Conservation (phyloP, 2,888 invertebrate species). For the Scaptomyza reducta region DNA sequence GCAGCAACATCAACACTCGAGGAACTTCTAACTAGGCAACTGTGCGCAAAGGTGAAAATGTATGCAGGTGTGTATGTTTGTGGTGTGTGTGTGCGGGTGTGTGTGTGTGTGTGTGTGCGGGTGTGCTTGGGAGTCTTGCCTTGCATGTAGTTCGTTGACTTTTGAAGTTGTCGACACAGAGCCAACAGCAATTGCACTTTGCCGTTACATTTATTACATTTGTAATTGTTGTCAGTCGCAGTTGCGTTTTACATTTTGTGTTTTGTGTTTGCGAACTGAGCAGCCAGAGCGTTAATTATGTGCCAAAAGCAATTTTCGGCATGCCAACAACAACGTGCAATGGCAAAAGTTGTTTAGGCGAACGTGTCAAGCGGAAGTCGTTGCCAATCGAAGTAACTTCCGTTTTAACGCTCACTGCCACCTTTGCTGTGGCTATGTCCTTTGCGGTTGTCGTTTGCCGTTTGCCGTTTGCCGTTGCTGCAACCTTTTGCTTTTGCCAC, state of each 20-base stretch:
- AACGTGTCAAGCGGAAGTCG: constrained; percentile 84
- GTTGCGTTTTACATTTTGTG: constrained; percentile 28
- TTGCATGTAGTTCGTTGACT: constrained; percentile 78
- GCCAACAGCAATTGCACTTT: constrained; percentile 65
- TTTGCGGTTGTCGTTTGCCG: constrained; percentile 8
- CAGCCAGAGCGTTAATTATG: constrained; percentile 68
- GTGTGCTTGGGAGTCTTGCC: constrained; percentile 45
- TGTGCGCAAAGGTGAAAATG: constrained; percentile 66
- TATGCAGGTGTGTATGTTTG: constrained; percentile 37
- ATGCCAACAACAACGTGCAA: constrained; percentile 36
- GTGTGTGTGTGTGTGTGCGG: constrained; percentile 18
- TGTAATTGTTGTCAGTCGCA: constrained; percentile 78
- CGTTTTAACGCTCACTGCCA: constrained; percentile 62
- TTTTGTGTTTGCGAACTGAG: constrained; percentile 26
- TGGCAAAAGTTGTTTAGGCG: constrained; percentile 80
- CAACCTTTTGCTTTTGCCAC: constrained; percentile 6
- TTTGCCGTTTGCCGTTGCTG: not conserved
- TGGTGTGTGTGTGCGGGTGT: too few species aligned
- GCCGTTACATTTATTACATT: constrained; percentile 79
- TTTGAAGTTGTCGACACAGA: constrained; percentile 67
- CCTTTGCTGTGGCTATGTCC: constrained; percentile 39
- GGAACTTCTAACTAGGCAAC: constrained; percentile 59
- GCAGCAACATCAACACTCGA: constrained; percentile 53
- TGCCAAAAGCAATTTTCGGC: constrained; percentile 68
- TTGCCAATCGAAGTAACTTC: constrained; percentile 84